Conservation (phyloP, 2,113 vertebrate genomes). For the Tichodroma muraria region DNA sequence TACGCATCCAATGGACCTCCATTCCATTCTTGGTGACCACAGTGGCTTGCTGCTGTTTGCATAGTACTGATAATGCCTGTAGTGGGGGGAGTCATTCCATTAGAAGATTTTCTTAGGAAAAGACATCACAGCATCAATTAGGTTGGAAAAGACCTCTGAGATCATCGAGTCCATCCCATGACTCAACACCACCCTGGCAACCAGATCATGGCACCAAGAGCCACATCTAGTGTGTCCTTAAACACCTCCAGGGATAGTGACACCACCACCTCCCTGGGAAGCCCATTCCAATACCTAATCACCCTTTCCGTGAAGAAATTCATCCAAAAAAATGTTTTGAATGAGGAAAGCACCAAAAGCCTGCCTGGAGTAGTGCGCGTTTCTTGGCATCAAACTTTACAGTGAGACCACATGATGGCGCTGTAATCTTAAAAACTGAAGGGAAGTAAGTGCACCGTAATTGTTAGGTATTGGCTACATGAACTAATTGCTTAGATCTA, state of each 20-base stretch:
- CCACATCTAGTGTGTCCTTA: background rate
- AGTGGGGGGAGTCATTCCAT: accelerated
- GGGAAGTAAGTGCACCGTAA: accelerated
- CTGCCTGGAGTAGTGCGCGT: background rate
- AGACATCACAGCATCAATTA: background rate
- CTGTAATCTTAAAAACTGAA: background rate
- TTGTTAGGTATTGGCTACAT: background rate
- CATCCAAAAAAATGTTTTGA: background rate
- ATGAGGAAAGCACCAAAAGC: background rate
- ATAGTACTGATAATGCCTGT: background rate
- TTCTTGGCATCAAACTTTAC: background rate
- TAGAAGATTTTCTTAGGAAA: background rate
- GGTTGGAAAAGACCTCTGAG: background rate
- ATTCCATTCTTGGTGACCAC: background rate
- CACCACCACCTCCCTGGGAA: too few relatives aligned
- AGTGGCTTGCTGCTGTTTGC: background rate
- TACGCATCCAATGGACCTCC: accelerated
- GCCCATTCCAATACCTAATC: background rate
- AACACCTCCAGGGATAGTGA: too few relatives aligned
- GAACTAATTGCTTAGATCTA: background rate
- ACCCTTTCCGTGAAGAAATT: background rate
- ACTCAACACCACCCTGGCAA: background rate
- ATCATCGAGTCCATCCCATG: background rate
- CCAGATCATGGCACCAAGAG: background rate
- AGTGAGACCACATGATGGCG: background rate